A percentile compares a stretch with the other conserved stretches of the same genome.
phyloP scores from a whole-genome alignment of 1,140 invertebrate species.

The Caenorhabditis remanei region DNA sequence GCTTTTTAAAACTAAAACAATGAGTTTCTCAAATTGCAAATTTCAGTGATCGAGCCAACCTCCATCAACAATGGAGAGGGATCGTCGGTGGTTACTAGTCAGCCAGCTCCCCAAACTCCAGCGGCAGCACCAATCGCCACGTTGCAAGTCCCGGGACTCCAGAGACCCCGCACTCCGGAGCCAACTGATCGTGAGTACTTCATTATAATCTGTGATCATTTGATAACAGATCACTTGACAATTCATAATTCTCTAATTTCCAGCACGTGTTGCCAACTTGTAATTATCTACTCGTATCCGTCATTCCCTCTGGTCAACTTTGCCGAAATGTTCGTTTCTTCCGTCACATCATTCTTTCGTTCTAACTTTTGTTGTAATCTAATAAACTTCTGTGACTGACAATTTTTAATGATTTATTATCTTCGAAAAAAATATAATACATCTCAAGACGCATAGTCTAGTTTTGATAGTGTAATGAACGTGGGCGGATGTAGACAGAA shows the following conservation, averaged over 20 bases:
- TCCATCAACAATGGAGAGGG: constrained; percentile 49
- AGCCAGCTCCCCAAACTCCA: not conserved
- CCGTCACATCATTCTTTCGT: too few species aligned
- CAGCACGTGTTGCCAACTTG: constrained; percentile 40
- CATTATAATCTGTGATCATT: too few species aligned
- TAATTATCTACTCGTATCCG: not conserved
- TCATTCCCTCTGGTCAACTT: not conserved
- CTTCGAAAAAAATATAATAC: too few species aligned
- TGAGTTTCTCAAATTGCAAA: not conserved
- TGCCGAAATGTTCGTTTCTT: not conserved
- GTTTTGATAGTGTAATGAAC: not conserved
- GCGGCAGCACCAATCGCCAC: not conserved
- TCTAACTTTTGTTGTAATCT: too few species aligned
- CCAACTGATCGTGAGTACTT: constrained; percentile 15
- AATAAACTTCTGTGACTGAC: too few species aligned
- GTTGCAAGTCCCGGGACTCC: constrained; percentile 7
- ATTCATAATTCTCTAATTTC: not conserved
- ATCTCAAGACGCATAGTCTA: too few species aligned
- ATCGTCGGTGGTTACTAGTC: not conserved
- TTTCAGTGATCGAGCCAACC: constrained; percentile 64
- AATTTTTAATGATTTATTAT: too few species aligned
- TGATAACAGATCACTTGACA: not conserved
- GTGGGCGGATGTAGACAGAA: not conserved
- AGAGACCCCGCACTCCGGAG: constrained; percentile 10
- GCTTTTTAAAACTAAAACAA: too few species aligned